Conservation (phyloP, 2,888 invertebrate genomes). For the Fabriciana adippe region DNA sequence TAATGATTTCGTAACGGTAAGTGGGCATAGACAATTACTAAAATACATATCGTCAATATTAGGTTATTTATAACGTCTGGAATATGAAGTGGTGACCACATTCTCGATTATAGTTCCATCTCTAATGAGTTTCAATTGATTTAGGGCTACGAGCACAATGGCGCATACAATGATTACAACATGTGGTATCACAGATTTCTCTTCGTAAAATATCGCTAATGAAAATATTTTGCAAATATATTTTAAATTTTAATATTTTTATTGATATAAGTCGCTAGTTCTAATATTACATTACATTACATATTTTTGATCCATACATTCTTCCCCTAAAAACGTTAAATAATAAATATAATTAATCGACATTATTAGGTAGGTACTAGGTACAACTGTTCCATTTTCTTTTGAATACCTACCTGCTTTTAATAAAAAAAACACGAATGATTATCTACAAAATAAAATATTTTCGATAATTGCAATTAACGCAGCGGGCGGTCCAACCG, state of each 20-base stretch:
- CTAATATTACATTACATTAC: no score
- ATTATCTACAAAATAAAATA: constrained; percentile 9
- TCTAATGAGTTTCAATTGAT: constrained; percentile 49
- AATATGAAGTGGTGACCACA: constrained; percentile 39
- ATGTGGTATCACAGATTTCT: constrained; percentile 30
- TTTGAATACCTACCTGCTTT: no score
- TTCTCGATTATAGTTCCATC: constrained; percentile 46
- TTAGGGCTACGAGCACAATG: constrained; percentile 44
- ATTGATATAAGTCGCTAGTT: no score
- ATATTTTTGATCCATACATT: no score
- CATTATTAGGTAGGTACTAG: no score
- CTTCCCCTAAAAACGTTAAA: no score
- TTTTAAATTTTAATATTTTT: no score
- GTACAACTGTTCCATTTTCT: no score
- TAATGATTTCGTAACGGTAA: constrained; percentile 37
- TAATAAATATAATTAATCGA: no score
- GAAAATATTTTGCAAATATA: not conserved
- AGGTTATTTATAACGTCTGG: constrained; percentile 32
- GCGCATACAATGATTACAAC: constrained; percentile 34
- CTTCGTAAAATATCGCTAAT: constrained; percentile 40
- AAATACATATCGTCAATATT: constrained; percentile 34
- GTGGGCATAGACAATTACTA: constrained; percentile 44
- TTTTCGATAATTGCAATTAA: constrained; percentile 14
- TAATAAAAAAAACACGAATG: not conserved
- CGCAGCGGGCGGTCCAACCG: constrained; percentile 12